Evolutionary conservation across 2,113 vertebrate species (phyloP), one percentile per base, ranked within the genome.

Genomic region (Melanerpes formicivorus): DNA sequence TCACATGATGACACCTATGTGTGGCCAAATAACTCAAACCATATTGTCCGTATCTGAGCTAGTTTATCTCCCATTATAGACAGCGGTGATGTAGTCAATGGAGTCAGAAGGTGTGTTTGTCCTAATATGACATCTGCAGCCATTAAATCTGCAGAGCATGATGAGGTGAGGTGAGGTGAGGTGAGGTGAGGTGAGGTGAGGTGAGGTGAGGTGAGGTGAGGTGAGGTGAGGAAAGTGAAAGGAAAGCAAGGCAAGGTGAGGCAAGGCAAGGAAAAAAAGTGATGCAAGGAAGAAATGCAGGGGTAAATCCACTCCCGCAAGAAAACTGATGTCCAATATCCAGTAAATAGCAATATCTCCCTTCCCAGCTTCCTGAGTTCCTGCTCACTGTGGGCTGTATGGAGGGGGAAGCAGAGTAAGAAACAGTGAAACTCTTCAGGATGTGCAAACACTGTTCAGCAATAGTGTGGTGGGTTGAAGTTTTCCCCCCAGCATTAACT

Each of bases 1-100:
- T 50, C 12, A 78, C 42, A 64, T 0, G 0, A 21, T 25, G 5
- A 12, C 18, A 60, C 10, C 37, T 54, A 3, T 5, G 0, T 26
- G 14, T 14, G 14, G 13, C 37, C 18, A 70, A 32, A 50, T 6
- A 2, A 29, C 22, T 78, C 29, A 66, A 62, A 50, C 6, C 0
- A 1, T 55, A 12, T 5, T 6, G 14, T 18, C 19, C 58, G 11
- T 27, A 3, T 14, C 16, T 27, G 14, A 75, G 6, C 25, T 19
- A 52, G 10, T 65, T 77, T 76, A 7, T 23, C 8, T 65, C 16
- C 14, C 7, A 1, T 13, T 46, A 52, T 3, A 32, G 9, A 3
- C 44, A 50, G 26, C 14, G 11, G 14, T 79, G 29, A 32, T 55
- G 3, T 11, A 37, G n/a, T 32, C 44, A 79, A 4, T 1, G 3